phyloP scores from a whole-genome alignment of 2,113 vertebrate species.

The Carassius carassius region DNA sequence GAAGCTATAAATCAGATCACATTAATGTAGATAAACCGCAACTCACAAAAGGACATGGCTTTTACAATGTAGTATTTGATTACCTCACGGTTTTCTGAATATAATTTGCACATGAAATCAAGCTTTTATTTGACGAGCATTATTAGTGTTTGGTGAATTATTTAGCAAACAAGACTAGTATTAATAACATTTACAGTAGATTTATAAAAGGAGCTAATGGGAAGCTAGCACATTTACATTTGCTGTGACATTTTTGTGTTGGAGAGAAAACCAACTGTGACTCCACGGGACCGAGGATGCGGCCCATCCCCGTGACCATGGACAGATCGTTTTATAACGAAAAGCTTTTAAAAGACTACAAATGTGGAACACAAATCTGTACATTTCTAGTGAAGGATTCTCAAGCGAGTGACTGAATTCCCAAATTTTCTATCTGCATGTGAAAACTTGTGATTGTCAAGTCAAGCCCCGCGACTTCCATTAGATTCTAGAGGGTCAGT shows the following conservation, averaged over 20 bases:
- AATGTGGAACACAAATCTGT: slow-evolving; percentile 67
- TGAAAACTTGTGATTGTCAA: slow-evolving; percentile 87
- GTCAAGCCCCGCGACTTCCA: slow-evolving; percentile 83
- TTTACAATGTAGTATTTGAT: slow-evolving; percentile 73
- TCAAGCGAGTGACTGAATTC: slow-evolving; percentile 75
- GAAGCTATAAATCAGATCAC: slow-evolving; percentile 66
- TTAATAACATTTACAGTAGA: slow-evolving; percentile 68
- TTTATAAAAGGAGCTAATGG: slow-evolving; percentile 73
- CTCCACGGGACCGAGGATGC: slow-evolving; percentile 82
- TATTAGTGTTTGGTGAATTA: slow-evolving; percentile 75
- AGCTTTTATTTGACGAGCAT: slow-evolving; percentile 70
- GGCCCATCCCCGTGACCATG: slow-evolving; percentile 71
- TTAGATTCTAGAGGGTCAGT: slow-evolving; percentile 80
- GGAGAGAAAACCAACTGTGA: slow-evolving; percentile 84
- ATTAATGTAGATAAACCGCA: slow-evolving; percentile 75
- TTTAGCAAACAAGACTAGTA: slow-evolving; percentile 66
- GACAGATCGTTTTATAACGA: slow-evolving; percentile 77
- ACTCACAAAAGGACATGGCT: slow-evolving; percentile 72
- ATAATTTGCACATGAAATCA: slow-evolving; percentile 72
- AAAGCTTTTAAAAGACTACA: slow-evolving; percentile 48
- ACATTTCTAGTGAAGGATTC: slow-evolving; percentile 84
- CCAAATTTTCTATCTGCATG: slow-evolving; percentile 90
- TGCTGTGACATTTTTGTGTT: slow-evolving; percentile 76
- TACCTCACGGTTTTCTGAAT: slow-evolving; percentile 67
- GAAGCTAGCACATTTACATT: slow-evolving; percentile 78